Conservation (phyloP, 1,140 invertebrate genomes). For the Dendroctonus ponderosae region DNA sequence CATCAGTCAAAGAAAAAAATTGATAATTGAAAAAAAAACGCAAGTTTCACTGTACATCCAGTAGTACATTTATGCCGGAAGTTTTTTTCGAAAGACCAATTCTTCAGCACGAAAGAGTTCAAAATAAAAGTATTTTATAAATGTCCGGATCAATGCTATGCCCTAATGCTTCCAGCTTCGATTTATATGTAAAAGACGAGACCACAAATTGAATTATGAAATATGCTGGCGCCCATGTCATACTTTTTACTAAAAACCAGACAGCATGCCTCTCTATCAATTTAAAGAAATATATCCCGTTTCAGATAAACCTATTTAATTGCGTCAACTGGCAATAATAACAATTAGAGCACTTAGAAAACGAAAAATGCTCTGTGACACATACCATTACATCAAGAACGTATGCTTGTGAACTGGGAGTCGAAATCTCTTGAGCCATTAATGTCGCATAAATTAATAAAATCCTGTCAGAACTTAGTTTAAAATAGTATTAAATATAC, state of each 20-base stretch:
- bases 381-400: constrained; percentile 4
- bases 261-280: constrained; percentile 14
- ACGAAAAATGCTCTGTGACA: constrained; percentile 15
- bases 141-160: too few relatives aligned
- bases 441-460: constrained; percentile 17
- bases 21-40: too few relatives aligned
- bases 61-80: too few relatives aligned
- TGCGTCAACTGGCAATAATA: constrained; percentile 15
- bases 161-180: too few relatives aligned
- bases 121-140: too few relatives aligned
- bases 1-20: too few relatives aligned
- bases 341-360: constrained; percentile 21
- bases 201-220: constrained; percentile 4
- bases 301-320: constrained; percentile 20
- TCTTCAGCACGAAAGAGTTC: too few relatives aligned
- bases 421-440: constrained; percentile 13
- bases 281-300: constrained; percentile 13
- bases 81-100: too few relatives aligned
- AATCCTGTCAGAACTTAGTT: constrained; percentile 3
- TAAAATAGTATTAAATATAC: too few relatives aligned
- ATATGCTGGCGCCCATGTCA: constrained; percentile 12
- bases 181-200: neutral
- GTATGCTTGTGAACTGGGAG: neutral
- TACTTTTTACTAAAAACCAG: constrained; percentile 11
- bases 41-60: too few relatives aligned